Evolutionary conservation across 1,140 invertebrate genomes (phyloP).

Genomic region (Sweltsa coloradensis): DNA sequence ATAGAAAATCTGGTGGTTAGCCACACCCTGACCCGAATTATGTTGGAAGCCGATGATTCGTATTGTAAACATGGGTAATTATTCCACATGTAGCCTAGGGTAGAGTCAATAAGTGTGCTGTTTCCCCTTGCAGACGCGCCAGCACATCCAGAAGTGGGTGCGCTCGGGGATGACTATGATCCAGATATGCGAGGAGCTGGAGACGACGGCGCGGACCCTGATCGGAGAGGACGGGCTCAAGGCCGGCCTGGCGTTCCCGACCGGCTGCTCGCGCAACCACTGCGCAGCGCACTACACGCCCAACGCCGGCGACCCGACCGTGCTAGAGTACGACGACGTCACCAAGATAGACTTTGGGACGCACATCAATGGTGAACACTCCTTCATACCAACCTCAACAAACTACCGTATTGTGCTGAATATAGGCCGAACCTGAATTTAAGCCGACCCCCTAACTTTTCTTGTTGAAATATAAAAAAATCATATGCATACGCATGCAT

Average conservation of each 20-base stretch:
- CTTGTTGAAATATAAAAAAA: no score
- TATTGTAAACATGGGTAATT: no score
- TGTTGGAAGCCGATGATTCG: no score
- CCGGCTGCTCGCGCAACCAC: constrained; percentile 96
- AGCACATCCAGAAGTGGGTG: constrained; percentile 82
- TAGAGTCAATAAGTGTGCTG: no score
- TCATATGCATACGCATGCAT: no score
- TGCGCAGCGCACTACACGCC: constrained; percentile 99
- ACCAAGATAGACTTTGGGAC: constrained; percentile 99
- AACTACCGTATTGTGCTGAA: no score
- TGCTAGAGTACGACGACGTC: constrained; percentile 92
- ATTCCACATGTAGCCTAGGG: no score
- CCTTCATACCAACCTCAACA: no score
- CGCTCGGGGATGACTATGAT: constrained; percentile 99
- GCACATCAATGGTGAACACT: constrained; percentile 77
- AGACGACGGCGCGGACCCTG: constrained; percentile 77
- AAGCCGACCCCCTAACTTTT: no score
- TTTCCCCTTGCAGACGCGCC: constrained; percentile 53
- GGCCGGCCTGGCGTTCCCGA: constrained; percentile 96
- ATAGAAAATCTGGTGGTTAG: no score
- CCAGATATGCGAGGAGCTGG: constrained; percentile 94
- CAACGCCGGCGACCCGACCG: constrained; percentile 93
- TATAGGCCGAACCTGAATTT: no score
- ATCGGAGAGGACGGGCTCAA: constrained; percentile 93
- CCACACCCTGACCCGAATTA: no score